These are phyloP conservation scores for Oreochromis aureus DNA, from an alignment of 2,113 vertebrate species.

Conservation along the genomic window DNA sequence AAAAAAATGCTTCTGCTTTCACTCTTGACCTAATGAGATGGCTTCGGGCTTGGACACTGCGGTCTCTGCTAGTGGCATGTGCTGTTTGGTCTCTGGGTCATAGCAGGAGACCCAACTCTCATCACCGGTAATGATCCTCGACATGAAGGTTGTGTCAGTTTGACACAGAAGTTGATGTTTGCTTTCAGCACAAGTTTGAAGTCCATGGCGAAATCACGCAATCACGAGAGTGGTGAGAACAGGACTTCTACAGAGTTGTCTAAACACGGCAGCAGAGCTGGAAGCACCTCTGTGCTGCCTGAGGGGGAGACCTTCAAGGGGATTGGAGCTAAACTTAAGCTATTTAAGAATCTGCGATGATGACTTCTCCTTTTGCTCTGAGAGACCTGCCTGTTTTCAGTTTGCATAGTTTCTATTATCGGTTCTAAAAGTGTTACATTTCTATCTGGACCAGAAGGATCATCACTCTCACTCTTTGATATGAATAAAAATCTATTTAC, in stretches of 20 bases:
- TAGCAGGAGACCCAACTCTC: neutral
- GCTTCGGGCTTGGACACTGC: neutral
- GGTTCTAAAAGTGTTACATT: neutral
- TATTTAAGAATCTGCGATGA: neutral
- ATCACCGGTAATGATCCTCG: neutral
- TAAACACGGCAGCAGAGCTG: neutral
- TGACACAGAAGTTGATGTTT: neutral
- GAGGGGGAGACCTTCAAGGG: neutral
- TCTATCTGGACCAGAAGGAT: rapidly evolving
- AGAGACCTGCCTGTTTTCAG: rapidly evolving
- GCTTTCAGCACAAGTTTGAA: neutral
- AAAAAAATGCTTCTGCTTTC: neutral
- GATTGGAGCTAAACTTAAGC: neutral
- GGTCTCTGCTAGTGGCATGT: neutral
- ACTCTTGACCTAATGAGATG: neutral
- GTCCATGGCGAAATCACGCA: neutral
- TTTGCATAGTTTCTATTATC: neutral
- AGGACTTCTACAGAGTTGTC: neutral
- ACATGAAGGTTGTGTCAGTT: neutral
- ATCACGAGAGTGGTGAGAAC: neutral
- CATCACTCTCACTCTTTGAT: neutral
- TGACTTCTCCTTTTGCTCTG: neutral
- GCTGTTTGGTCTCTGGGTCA: neutral
- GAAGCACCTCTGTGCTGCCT: neutral
- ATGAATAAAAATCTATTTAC: neutral